Conservation (phyloP, 2,113 vertebrate species). For the Neolamprologus hecqui region DNA sequence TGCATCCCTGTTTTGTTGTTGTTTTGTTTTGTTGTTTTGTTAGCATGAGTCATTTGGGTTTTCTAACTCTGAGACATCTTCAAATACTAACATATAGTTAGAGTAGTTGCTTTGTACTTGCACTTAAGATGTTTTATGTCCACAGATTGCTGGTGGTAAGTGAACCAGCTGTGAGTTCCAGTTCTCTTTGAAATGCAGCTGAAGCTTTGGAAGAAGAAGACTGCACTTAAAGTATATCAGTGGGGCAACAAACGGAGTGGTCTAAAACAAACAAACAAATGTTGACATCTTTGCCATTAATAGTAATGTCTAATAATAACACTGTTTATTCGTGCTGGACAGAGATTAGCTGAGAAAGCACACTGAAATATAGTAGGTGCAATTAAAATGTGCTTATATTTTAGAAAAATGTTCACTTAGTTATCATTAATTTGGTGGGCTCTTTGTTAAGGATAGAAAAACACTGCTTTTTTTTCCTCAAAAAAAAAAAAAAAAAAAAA, state of each 20-base stretch:
- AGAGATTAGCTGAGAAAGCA: neutral
- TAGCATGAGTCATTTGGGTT: neutral
- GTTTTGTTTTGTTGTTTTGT: neutral
- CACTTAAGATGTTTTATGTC: neutral
- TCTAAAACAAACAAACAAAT: neutral
- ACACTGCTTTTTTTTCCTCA: neutral
- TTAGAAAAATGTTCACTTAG: neutral
- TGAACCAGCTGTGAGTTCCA: neutral
- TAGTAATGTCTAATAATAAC: constrained; percentile 1
- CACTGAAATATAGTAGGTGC: neutral
- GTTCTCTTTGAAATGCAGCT: neutral
- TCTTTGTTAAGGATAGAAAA: neutral
- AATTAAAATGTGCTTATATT: neutral
- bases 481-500: neutral
- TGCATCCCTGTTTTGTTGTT: neutral
- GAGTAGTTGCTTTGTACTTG: neutral
- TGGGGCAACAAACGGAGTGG: neutral
- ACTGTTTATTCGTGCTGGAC: neutral
- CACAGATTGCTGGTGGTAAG: neutral
- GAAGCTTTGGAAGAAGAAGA: neutral
- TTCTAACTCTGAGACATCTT: neutral
- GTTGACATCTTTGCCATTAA: neutral
- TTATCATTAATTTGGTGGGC: neutral
- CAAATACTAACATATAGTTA: neutral
- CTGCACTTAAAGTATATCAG: neutral